Evolutionary conservation across 2,113 vertebrate genomes (phyloP).

Genomic region (Caranx ignobilis): DNA sequence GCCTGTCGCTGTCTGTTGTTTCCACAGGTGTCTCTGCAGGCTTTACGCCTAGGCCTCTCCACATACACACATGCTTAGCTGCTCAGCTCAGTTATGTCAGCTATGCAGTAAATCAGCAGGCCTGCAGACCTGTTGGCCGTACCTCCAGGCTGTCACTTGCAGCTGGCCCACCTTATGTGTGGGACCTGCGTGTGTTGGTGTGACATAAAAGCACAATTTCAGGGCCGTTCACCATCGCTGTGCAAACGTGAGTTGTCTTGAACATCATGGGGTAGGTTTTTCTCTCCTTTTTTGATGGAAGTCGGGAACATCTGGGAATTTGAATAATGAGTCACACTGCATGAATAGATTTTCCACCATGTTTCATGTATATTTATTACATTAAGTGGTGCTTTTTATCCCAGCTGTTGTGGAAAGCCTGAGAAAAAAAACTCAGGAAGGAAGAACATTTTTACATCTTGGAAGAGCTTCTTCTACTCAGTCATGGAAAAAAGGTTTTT

Average conservation of each 20-base stretch:
- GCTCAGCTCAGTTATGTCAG: slow-evolving; percentile 57
- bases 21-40: slow-evolving; percentile 59
- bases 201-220: slow-evolving; percentile 24
- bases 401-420: slow-evolving; percentile 35
- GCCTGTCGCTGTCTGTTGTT: slow-evolving; percentile 36
- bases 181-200: slow-evolving; percentile 23
- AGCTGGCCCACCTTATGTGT: slow-evolving; percentile 49
- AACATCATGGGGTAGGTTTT: slow-evolving; percentile 10
- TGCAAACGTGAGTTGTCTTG: not conserved
- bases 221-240: not conserved
- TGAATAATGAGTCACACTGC: slow-evolving; percentile 29
- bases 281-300: not conserved
- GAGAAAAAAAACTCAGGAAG: slow-evolving; percentile 17
- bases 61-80: slow-evolving; percentile 16
- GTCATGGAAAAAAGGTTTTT: slow-evolving; percentile 15
- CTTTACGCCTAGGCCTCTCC: slow-evolving; percentile 1
- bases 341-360: slow-evolving; percentile 29
- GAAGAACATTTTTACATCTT: slow-evolving; percentile 20
- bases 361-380: slow-evolving; percentile 31
- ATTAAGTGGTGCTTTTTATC: slow-evolving; percentile 33
- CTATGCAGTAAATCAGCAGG: slow-evolving; percentile 67
- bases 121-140: slow-evolving; percentile 57
- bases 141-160: slow-evolving; percentile 48
- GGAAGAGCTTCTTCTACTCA: slow-evolving; percentile 3
- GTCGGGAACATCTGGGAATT: slow-evolving; percentile 40